Percentiles rank a stretch among this genome's conserved stretches.
These are phyloP conservation scores for Ceyx margarethae DNA, from an alignment of 2,113 vertebrate species.

Conservation along the genomic window DNA sequence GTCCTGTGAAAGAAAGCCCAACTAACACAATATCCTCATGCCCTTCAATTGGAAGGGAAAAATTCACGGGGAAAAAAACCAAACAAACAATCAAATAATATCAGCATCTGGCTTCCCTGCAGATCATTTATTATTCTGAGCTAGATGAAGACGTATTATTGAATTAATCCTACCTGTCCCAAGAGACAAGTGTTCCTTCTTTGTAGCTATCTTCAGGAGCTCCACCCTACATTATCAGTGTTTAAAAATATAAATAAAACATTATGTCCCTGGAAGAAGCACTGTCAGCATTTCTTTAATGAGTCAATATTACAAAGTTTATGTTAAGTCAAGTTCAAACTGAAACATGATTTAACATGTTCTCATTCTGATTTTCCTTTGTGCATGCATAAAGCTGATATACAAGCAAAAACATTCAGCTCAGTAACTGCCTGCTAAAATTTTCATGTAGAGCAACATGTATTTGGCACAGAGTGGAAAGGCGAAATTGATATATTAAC, in stretches of 20 bases:
- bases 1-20: background rate
- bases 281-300: background rate
- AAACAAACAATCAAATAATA: no score
- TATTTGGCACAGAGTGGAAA: background rate
- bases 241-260: conserved; percentile 14
- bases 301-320: background rate
- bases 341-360: background rate
- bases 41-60: no score
- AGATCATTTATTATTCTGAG: background rate
- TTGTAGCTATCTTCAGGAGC: conserved; percentile 82
- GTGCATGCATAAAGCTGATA: background rate
- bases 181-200: conserved; percentile 78
- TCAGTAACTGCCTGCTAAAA: background rate
- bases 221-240: conserved; percentile 75
- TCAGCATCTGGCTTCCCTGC: background rate
- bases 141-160: background rate
- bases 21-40: background rate
- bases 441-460: background rate
- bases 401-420: background rate
- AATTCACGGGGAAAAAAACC: background rate
- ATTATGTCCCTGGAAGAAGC: background rate
- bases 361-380: background rate
- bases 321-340: background rate
- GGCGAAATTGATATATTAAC: background rate
- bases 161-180: conserved; percentile 78